phyloP scores from a whole-genome alignment of 2,113 vertebrate species.

The Pycnonotus jocosus region DNA sequence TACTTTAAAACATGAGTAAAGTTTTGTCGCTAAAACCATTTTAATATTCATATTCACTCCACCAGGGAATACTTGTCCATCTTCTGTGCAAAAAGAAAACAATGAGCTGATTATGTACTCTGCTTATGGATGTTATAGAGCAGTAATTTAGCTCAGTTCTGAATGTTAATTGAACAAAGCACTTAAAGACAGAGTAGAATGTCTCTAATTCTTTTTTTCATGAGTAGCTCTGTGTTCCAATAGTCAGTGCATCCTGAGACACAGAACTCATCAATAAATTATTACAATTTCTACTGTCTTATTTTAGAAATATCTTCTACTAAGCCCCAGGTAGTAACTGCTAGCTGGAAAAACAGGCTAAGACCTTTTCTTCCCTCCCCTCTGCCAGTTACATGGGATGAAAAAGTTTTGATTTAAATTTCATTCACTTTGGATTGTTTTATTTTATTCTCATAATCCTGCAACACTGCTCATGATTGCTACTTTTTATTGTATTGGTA shows the following conservation, averaged over 20 bases:
- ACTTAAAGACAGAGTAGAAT: neutral
- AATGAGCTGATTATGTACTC: neutral
- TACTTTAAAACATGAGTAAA: neutral
- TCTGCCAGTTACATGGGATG: neutral
- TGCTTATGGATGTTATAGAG: neutral
- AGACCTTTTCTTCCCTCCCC: neutral
- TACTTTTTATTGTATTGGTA: neutral
- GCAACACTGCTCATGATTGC: neutral
- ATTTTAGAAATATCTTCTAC: neutral
- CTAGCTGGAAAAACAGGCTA: neutral
- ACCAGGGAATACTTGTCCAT: neutral
- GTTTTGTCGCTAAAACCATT: neutral
- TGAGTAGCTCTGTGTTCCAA: neutral
- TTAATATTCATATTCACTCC: neutral
- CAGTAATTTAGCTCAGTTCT: neutral
- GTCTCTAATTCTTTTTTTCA: neutral
- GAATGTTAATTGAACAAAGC: slow-evolving; percentile 11
- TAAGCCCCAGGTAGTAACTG: neutral
- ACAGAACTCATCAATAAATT: neutral
- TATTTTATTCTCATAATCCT: neutral
- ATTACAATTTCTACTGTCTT: neutral
- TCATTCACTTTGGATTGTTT: neutral
- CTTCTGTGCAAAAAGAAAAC: neutral
- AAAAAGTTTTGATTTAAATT: neutral
- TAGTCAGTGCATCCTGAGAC: neutral